Percentiles rank a stretch among this genome's conserved stretches.
Evolutionary conservation across 2,888 invertebrate species (phyloP).

Genomic region (Trypoxylon attenuatum): DNA sequence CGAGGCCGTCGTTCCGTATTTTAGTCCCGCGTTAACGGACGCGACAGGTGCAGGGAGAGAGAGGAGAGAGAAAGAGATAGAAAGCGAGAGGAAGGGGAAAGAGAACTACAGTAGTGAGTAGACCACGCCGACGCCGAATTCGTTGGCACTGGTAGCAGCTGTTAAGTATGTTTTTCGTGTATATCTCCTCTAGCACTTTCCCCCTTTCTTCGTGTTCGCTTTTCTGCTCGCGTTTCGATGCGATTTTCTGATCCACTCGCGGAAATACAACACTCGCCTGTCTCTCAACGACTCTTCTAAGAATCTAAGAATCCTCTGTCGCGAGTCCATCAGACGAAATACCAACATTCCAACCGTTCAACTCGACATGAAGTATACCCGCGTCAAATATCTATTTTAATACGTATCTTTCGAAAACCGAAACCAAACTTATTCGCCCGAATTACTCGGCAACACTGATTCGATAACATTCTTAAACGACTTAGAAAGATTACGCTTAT

Average conservation of each 20-base stretch:
- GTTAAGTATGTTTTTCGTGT: constrained; percentile 45
- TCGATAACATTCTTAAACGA: no score
- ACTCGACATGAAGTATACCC: no score
- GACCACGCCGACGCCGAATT: constrained; percentile 18
- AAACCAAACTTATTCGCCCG: no score
- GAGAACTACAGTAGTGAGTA: no score
- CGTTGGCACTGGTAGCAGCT: constrained; percentile 17
- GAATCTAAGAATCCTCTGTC: constrained; percentile 51
- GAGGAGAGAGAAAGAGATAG: background rate
- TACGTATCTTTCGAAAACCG: no score
- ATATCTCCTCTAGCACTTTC: constrained; percentile 15
- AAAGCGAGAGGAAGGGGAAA: background rate
- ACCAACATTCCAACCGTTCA: no score
- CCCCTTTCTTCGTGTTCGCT: background rate
- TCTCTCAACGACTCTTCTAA: constrained; percentile 44
- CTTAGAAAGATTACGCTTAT: no score
- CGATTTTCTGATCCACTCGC: constrained; percentile 50
- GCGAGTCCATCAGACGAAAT: no score
- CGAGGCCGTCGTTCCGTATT: constrained; percentile 48
- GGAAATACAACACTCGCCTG: constrained; percentile 49
- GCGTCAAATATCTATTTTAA: no score
- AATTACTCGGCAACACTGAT: no score
- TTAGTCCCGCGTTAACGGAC: constrained; percentile 68
- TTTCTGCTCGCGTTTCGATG: constrained; percentile 16
- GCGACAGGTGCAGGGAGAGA: constrained; percentile 61